Evolutionary conservation across 1,140 invertebrate species (phyloP).

Genomic region (Ips typographus): DNA sequence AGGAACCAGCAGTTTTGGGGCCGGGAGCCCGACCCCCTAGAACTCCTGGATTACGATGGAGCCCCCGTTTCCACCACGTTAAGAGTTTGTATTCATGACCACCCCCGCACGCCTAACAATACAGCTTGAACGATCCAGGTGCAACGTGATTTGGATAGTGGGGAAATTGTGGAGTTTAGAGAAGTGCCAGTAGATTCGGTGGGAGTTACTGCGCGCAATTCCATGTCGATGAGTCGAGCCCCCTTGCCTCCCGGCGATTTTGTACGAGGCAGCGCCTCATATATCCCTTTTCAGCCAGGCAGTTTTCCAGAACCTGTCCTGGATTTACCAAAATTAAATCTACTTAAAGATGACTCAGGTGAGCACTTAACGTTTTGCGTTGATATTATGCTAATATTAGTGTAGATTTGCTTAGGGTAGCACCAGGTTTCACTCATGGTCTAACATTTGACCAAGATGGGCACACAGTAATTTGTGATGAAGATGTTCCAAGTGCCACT

Average conservation of each 20-base stretch:
- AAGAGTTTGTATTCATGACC: slow-evolving; percentile 46
- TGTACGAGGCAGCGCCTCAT: slow-evolving; percentile 68
- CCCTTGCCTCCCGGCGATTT: slow-evolving; percentile 61
- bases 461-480: slow-evolving; percentile 43
- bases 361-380: background rate
- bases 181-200: slow-evolving; percentile 65
- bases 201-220: slow-evolving; percentile 71
- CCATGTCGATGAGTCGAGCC: slow-evolving; percentile 70
- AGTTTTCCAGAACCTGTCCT: slow-evolving; percentile 65
- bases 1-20: slow-evolving; percentile 62
- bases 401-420: slow-evolving; percentile 60
- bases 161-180: slow-evolving; percentile 66
- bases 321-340: slow-evolving; percentile 33
- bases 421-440: slow-evolving; percentile 66
- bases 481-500: background rate
- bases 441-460: slow-evolving; percentile 58
- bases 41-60: slow-evolving; percentile 57
- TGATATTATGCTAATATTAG: background rate
- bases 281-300: slow-evolving; percentile 80
- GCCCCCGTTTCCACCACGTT: slow-evolving; percentile 56
- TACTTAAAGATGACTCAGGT: slow-evolving; percentile 4
- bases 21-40: slow-evolving; percentile 54
- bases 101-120: background rate
- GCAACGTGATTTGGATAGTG: slow-evolving; percentile 70
- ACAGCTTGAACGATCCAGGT: slow-evolving; percentile 50